A percentile compares a stretch with the other conserved stretches of the same genome.
Conservation (phyloP, 2,888 invertebrate genomes). For the Dione juno region DNA sequence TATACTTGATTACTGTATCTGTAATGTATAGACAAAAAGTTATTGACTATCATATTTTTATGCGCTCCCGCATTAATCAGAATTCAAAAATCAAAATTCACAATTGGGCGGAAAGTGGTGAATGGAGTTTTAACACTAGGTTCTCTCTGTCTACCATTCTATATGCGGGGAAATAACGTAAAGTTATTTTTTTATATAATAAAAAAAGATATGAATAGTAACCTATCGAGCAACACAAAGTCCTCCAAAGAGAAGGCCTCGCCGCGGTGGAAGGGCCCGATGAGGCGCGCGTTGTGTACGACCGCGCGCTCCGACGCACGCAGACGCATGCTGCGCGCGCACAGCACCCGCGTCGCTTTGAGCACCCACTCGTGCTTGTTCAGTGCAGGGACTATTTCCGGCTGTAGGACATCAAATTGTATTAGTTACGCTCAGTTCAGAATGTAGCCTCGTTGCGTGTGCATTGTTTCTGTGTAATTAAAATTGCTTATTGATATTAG, state of each 20-base stretch:
- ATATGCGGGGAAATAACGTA: slow-evolving; percentile 28
- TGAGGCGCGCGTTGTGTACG: slow-evolving; percentile 93
- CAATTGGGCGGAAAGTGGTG: too few species aligned
- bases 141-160: too few species aligned
- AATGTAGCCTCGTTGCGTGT: too few species aligned
- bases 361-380: slow-evolving; percentile 85
- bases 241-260: slow-evolving; percentile 94
- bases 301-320: slow-evolving; percentile 87
- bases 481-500: too few species aligned
- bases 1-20: slow-evolving; percentile 87
- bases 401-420: slow-evolving; percentile 53
- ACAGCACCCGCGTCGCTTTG: slow-evolving; percentile 87
- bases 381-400: slow-evolving; percentile 81
- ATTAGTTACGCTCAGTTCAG: too few species aligned
- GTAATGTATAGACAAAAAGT: slow-evolving; percentile 34
- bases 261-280: slow-evolving; percentile 90
- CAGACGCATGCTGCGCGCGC: slow-evolving; percentile 88
- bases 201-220: neutral
- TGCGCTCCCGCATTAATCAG: too few species aligned
- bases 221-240: slow-evolving; percentile 93
- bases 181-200: too few species aligned
- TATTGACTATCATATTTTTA: too few species aligned
- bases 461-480: too few species aligned
- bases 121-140: too few species aligned
- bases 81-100: too few species aligned